Conservation (phyloP, 2,113 vertebrate species). For the Poeciliopsis turrubarensis region DNA sequence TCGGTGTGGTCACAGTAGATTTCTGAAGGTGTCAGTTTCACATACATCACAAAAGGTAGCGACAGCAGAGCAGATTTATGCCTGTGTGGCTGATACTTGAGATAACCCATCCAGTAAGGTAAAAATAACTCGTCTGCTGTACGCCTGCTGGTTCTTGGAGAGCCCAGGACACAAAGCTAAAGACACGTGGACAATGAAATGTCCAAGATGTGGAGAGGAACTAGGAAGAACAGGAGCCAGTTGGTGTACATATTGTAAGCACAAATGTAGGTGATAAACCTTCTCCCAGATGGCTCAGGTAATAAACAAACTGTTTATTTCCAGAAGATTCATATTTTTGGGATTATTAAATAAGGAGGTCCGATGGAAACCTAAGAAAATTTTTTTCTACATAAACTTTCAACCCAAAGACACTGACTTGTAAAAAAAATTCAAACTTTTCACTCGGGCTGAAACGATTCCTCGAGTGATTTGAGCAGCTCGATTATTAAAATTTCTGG, state of each 20-base stretch:
- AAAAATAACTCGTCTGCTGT: slow-evolving; percentile 49
- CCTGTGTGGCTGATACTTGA: slow-evolving; percentile 35
- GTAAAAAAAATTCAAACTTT: no score
- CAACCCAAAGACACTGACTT: no score
- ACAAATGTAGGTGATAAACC: not conserved
- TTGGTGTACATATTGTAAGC: slow-evolving; percentile 1
- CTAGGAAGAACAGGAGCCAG: no score
- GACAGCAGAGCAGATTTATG: slow-evolving; percentile 43
- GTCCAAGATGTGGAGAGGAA: slow-evolving; percentile 12
- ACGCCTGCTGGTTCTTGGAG: slow-evolving; percentile 26
- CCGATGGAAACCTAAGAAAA: no score
- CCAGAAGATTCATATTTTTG: no score
- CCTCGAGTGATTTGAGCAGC: no score
- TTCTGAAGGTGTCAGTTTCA: slow-evolving; percentile 21
- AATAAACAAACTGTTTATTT: no score
- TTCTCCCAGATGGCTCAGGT: no score
- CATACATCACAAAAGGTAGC: slow-evolving; percentile 41
- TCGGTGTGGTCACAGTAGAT: slow-evolving; percentile 12
- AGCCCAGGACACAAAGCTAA: slow-evolving; percentile 10
- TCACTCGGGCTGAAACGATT: no score
- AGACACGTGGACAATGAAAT: not conserved
- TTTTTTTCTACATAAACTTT: no score
- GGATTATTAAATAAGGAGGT: no score
- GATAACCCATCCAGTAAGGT: slow-evolving; percentile 30
- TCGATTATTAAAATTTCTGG: no score